Conservation (phyloP, 2,888 invertebrate genomes). For the Aphrophora alni region DNA sequence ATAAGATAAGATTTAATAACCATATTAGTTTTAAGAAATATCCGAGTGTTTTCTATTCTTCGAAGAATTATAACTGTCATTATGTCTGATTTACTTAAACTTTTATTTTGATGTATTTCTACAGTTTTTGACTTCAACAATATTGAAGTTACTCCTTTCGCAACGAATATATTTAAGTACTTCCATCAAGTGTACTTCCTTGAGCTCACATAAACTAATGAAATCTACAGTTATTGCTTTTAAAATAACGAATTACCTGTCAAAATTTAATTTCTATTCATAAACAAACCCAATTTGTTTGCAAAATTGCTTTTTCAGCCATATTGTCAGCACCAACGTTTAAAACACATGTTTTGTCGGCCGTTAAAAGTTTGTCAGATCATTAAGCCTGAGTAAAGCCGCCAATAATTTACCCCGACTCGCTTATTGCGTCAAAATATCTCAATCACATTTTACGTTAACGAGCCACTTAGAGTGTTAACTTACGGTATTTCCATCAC, state of each 20-base stretch:
- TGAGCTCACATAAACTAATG: background rate
- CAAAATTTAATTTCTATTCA: background rate
- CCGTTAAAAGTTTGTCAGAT: conserved; percentile 5
- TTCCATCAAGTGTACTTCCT: no score
- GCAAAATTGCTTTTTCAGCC: background rate
- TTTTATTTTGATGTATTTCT: no score
- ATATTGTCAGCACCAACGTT: background rate
- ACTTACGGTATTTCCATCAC: background rate
- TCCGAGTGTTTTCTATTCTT: no score
- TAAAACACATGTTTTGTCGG: background rate
- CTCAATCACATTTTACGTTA: background rate
- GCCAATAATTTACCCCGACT: background rate
- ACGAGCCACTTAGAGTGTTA: background rate
- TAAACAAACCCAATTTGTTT: background rate
- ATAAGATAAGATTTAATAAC: no score
- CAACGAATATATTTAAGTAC: no score
- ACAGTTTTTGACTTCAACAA: no score
- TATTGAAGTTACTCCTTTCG: no score
- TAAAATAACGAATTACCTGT: background rate
- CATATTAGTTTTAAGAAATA: no score
- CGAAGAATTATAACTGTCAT: no score
- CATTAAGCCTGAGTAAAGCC: background rate
- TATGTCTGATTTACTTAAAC: no score
- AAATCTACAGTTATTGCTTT: background rate
- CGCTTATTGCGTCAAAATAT: background rate